Base-by-base conservation (phyloP, 30 jellyfish, hydroid and myxozoan species). In the Catostylus mosaicus region DNA sequence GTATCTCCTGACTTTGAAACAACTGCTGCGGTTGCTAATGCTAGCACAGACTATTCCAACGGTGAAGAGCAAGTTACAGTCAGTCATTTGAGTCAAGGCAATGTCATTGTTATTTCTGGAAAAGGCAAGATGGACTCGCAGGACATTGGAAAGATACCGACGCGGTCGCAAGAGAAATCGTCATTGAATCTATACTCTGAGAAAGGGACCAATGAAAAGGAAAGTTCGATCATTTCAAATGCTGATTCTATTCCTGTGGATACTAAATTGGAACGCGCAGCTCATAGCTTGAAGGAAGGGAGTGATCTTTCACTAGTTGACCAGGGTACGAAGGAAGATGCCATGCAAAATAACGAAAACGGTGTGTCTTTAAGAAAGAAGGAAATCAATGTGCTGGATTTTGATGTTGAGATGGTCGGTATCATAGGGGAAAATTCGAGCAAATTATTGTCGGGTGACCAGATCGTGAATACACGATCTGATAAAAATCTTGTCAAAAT, bases 171-270 rank as follows among this genome's bases (percentile, higher is more conserved):
- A 18, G 71, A 59, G 7, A 52, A 20, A 26, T 2, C 38, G 11
- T 59, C 71, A 9, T 16, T 59, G 38, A 59, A 23, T 59, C 71
- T 59, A 22, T 59, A 18, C 26, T 59, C 71, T 22, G 71, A 59
- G 19, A 22, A 35, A 59, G 38, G 71, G 11, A 24, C 10, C 24
- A 4, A 22, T 59, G 71, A 59, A 8, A 59, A 12, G 2, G 71
- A 16, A 37, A 6, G 24, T 8, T 22, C 71, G 11, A 27, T 59
- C 11, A 59, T 8, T 22, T 59, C 71, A 5, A 59, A 23, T 23
- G 26, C 19, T 4, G 4, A 8, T 18, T 50, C 24, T 50, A 2
- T 4, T 23, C 20, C 63, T 3, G 24, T 50, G 24, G 63, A 3
- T 50, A 27, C 24, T 50, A 16, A 3, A 50, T 9, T 2, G 20